Evolutionary conservation across 1,140 invertebrate genomes (phyloP).

Genomic region (Lamellibrachia luymesi): DNA sequence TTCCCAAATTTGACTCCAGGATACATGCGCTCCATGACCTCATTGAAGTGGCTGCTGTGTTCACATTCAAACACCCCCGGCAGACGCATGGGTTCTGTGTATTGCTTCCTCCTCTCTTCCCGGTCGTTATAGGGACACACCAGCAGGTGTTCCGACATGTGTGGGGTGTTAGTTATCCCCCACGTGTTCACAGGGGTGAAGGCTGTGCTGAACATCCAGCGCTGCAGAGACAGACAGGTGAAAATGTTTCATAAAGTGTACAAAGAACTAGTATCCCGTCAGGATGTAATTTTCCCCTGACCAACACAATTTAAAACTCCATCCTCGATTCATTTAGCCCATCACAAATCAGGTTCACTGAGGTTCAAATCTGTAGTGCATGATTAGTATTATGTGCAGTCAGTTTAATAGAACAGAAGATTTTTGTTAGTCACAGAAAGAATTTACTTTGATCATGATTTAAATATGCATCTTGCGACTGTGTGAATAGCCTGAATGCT

Average conservation of each 20-base stretch:
- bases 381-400: too few relatives aligned
- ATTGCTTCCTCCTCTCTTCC: not conserved
- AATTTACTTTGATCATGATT: too few relatives aligned
- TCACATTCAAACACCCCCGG: not conserved
- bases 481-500: too few relatives aligned
- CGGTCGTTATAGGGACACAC: slow-evolving; percentile 49
- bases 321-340: too few relatives aligned
- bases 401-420: too few relatives aligned
- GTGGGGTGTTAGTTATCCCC: slow-evolving; percentile 44
- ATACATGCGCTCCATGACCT: not conserved
- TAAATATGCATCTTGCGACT: too few relatives aligned
- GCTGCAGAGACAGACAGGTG: slow-evolving; percentile 43
- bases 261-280: slow-evolving; percentile 6
- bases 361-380: too few relatives aligned
- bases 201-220: slow-evolving; percentile 57
- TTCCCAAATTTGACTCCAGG: not conserved
- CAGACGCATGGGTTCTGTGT: not conserved
- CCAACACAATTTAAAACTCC: too few relatives aligned
- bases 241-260: not conserved
- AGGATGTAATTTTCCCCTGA: slow-evolving; percentile 14
- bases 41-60: not conserved
- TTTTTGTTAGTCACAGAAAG: too few relatives aligned
- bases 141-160: slow-evolving; percentile 53
- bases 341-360: too few relatives aligned
- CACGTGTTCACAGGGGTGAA: slow-evolving; percentile 54